Evolutionary conservation across 2,113 vertebrate species (phyloP).

Genomic region (Balaeniceps rex): DNA sequence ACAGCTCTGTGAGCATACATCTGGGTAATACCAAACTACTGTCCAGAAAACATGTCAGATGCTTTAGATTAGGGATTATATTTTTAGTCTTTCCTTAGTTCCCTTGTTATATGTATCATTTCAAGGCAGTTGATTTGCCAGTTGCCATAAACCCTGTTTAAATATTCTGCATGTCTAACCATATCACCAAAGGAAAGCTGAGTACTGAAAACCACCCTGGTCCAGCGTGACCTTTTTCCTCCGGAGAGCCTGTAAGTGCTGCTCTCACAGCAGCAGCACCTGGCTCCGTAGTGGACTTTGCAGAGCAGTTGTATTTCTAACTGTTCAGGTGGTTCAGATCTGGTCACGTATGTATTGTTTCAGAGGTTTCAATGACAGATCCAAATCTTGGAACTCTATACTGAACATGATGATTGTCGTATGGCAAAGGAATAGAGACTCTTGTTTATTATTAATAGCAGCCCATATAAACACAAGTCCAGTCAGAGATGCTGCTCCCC

Average conservation of each 20-base stretch:
- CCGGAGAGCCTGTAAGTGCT: background rate
- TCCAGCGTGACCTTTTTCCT: background rate
- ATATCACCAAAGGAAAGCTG: background rate
- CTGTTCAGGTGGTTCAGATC: background rate
- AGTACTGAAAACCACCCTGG: background rate
- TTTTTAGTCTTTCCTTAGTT: slow-evolving; percentile 31
- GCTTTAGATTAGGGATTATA: slow-evolving; percentile 56
- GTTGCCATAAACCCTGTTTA: slow-evolving; percentile 28
- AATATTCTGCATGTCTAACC: slow-evolving; percentile 25
- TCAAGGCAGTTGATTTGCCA: slow-evolving; percentile 37
- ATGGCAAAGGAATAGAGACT: background rate
- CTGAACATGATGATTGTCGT: background rate
- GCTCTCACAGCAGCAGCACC: background rate
- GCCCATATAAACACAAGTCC: background rate
- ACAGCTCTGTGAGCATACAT: background rate
- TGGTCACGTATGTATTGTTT: background rate
- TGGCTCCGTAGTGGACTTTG: background rate
- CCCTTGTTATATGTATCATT: background rate
- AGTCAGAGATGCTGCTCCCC: background rate
- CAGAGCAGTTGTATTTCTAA: background rate
- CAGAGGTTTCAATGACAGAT: background rate
- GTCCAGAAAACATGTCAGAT: slow-evolving; percentile 49
- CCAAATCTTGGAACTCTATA: background rate
- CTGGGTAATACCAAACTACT: slow-evolving; percentile 53
- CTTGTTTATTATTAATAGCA: slow-evolving; percentile 44